Percentiles rank a stretch among this genome's conserved stretches.
phyloP scores from a whole-genome alignment of 2,797 vertebrate species.

The Myotis findleyi region DNA sequence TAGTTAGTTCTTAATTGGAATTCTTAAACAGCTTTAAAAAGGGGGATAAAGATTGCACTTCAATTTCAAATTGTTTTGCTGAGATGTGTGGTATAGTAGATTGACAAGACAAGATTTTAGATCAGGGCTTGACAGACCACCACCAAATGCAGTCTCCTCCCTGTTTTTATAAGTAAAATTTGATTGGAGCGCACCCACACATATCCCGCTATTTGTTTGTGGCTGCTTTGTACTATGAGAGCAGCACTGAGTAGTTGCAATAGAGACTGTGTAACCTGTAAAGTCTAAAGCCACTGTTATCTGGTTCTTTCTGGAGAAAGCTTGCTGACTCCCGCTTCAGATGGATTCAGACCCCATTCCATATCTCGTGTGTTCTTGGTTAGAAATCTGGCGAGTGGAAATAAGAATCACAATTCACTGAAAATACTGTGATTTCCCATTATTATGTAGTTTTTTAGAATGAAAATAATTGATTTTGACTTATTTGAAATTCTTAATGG shows the following conservation, averaged over 20 bases:
- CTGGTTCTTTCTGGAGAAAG: background rate
- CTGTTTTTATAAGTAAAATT: conserved; percentile 10
- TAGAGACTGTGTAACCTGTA: accelerated
- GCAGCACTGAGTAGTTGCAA: background rate
- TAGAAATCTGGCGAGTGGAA: background rate
- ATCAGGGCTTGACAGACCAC: background rate
- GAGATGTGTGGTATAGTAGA: background rate
- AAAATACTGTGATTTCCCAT: background rate
- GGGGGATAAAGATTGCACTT: background rate
- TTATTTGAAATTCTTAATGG: background rate
- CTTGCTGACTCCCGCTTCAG: background rate
- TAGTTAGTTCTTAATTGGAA: conserved; percentile 48
- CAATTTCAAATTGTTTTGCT: conserved; percentile 28
- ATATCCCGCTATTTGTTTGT: background rate
- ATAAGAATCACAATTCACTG: background rate
- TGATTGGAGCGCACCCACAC: background rate
- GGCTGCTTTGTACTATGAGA: background rate
- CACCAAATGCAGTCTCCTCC: background rate
- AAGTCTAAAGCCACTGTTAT: background rate
- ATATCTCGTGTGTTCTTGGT: background rate
- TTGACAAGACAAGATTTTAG: background rate
- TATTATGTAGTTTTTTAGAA: background rate
- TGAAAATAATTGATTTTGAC: background rate
- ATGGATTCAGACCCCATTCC: background rate
- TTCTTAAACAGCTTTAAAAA: conserved; percentile 55